Evolutionary conservation across 2,888 invertebrate species (phyloP).

Genomic region (Philereme vetulata): DNA sequence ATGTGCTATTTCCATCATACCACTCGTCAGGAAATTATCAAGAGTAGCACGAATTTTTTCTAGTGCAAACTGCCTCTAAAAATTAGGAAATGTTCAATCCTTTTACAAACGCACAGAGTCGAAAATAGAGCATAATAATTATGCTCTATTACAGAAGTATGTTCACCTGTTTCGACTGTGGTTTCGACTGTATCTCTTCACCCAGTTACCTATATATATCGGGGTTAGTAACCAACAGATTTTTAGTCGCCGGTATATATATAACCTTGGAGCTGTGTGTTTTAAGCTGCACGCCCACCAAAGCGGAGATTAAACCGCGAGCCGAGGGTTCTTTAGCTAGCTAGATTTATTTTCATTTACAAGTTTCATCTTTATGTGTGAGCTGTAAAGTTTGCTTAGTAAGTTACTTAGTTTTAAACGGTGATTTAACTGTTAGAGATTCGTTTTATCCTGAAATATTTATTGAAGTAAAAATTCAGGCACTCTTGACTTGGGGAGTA

Average conservation of each 20-base stretch:
- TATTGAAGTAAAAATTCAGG: too few relatives aligned
- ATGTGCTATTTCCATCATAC: neutral
- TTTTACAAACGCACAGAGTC: slow-evolving; percentile 3
- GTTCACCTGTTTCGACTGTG: too few relatives aligned
- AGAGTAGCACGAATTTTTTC: slow-evolving; percentile 6
- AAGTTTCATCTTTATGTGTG: too few relatives aligned
- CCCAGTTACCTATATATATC: slow-evolving; percentile 33
- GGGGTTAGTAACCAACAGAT: slow-evolving; percentile 30
- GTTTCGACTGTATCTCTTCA: slow-evolving; percentile 17
- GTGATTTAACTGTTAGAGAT: too few relatives aligned
- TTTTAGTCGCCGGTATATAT: slow-evolving; percentile 18
- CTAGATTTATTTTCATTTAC: too few relatives aligned
- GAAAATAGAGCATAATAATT: neutral
- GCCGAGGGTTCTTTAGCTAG: too few relatives aligned
- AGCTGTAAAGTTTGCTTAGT: too few relatives aligned
- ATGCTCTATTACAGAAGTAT: too few relatives aligned
- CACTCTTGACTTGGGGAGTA: too few relatives aligned
- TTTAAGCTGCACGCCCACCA: neutral
- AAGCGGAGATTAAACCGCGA: too few relatives aligned
- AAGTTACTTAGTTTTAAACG: too few relatives aligned
- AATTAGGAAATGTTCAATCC: neutral
- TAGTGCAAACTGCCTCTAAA: neutral
- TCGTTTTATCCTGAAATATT: too few relatives aligned
- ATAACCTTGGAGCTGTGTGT: slow-evolving; percentile 27
- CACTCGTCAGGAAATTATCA: neutral